Percentiles rank a stretch among this genome's conserved stretches.
These are phyloP conservation scores for Papilio machaon DNA, from an alignment of 1,140 invertebrate genomes.

Conservation along the genomic window DNA sequence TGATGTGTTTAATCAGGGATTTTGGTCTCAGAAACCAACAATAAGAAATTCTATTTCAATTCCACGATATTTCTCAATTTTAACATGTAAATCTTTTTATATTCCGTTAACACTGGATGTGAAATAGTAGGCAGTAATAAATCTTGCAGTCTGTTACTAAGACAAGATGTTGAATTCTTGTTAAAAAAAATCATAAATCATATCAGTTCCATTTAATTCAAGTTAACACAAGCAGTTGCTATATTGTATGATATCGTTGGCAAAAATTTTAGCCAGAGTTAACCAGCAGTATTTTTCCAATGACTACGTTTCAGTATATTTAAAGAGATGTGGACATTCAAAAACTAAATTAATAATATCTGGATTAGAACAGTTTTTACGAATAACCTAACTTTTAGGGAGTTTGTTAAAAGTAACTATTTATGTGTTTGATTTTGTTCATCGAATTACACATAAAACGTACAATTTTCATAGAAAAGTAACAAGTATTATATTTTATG, in stretches of 20 bases:
- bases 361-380: background rate
- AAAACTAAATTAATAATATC: background rate
- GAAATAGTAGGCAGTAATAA: background rate
- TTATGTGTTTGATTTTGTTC: too few species aligned
- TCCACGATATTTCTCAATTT: too few species aligned
- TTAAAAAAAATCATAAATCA: slow-evolving; percentile 22
- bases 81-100: background rate
- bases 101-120: background rate
- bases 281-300: background rate
- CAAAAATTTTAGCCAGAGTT: background rate
- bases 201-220: background rate
- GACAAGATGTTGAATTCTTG: slow-evolving; percentile 3
- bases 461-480: too few species aligned
- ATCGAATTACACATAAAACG: too few species aligned
- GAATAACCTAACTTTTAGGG: too few species aligned
- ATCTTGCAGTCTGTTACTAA: slow-evolving; percentile 1
- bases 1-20: background rate
- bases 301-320: background rate
- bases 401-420: too few species aligned
- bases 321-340: background rate
- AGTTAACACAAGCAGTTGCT: background rate
- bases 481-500: too few species aligned
- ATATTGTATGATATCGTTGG: background rate
- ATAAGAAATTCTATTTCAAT: too few species aligned
- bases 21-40: background rate